Percentiles rank a stretch among this genome's conserved stretches.
These are phyloP conservation scores for Zaprionus bogoriensis DNA, from an alignment of 2,888 invertebrate species.

Conservation along the genomic window DNA sequence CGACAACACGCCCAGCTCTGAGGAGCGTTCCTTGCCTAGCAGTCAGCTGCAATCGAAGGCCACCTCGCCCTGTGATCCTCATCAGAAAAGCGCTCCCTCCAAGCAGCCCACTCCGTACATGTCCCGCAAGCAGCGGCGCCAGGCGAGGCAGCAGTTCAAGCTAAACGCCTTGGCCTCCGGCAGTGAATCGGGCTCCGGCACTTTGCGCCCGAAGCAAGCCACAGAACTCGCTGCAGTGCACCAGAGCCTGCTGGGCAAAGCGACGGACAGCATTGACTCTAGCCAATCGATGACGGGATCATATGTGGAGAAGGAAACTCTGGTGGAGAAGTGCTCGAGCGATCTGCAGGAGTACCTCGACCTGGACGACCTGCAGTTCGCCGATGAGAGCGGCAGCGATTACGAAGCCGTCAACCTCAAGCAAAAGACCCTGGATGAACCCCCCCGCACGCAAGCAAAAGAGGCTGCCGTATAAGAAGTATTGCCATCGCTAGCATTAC, in stretches of 20 bases:
- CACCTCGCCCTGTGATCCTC: slow-evolving; percentile 72
- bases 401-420: slow-evolving; percentile 64
- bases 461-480: slow-evolving; percentile 56
- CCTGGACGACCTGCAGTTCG: slow-evolving; percentile 88
- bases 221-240: slow-evolving; percentile 52
- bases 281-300: slow-evolving; percentile 76
- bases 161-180: slow-evolving; percentile 50
- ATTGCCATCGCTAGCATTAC: not conserved
- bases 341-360: slow-evolving; percentile 85
- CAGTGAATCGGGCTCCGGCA: slow-evolving; percentile 40
- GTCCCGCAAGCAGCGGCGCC: slow-evolving; percentile 68
- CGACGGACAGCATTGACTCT: slow-evolving; percentile 37
- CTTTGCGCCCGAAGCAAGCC: slow-evolving; percentile 19
- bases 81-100: slow-evolving; percentile 46
- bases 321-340: slow-evolving; percentile 87
- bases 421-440: slow-evolving; percentile 15
- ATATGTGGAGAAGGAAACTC: slow-evolving; percentile 86
- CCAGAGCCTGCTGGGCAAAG: slow-evolving; percentile 30
- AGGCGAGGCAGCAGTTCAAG: slow-evolving; percentile 66
- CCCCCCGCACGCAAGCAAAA: slow-evolving; percentile 31
- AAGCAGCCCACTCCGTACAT: slow-evolving; percentile 71
- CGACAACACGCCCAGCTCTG: slow-evolving; percentile 84
- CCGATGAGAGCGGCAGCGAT: slow-evolving; percentile 85
- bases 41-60: slow-evolving; percentile 79
- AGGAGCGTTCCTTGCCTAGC: slow-evolving; percentile 81